These are phyloP conservation scores for Pionites leucogaster DNA, from an alignment of 2,113 vertebrate species.

Conservation along the genomic window DNA sequence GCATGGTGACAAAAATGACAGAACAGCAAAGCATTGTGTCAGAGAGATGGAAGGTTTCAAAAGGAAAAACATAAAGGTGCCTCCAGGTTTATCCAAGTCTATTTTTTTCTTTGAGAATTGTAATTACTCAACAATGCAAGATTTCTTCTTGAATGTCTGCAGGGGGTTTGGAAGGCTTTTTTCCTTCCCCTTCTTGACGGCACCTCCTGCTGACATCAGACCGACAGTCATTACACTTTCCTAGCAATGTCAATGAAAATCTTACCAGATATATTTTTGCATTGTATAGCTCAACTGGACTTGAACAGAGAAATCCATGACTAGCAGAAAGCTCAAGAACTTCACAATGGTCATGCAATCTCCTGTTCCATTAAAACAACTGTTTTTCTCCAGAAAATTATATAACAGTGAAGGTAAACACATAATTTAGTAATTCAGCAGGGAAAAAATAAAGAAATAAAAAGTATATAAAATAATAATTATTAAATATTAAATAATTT, in stretches of 20 bases:
- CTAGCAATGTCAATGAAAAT: conserved; percentile 55
- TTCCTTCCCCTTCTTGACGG: conserved; percentile 28
- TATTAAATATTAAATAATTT: too few species aligned
- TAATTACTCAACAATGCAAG: conserved; percentile 38
- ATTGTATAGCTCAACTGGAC: conserved; percentile 26
- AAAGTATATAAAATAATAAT: too few species aligned
- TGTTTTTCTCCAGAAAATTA: conserved; percentile 5
- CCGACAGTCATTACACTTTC: conserved; percentile 48
- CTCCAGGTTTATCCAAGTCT: conserved; percentile 34
- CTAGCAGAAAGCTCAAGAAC: conserved; percentile 11
- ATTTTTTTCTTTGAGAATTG: conserved; percentile 35
- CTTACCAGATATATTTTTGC: conserved; percentile 27
- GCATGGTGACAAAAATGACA: conserved; percentile 23
- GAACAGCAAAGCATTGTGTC: not conserved
- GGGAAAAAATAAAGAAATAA: not conserved
- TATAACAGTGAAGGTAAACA: not conserved
- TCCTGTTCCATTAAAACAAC: conserved; percentile 4
- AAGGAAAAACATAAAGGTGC: conserved; percentile 42
- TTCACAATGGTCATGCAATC: conserved; percentile 9
- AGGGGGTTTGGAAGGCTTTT: not conserved
- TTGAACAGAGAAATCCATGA: conserved; percentile 31
- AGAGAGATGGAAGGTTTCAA: conserved; percentile 46
- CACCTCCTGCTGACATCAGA: conserved; percentile 60
- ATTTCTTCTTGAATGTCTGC: conserved; percentile 35
- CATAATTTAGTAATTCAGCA: not conserved